A percentile compares a stretch with the other conserved stretches of the same genome.
Conservation (phyloP, 2,888 invertebrate genomes). For the Trichogramma evanescens region DNA sequence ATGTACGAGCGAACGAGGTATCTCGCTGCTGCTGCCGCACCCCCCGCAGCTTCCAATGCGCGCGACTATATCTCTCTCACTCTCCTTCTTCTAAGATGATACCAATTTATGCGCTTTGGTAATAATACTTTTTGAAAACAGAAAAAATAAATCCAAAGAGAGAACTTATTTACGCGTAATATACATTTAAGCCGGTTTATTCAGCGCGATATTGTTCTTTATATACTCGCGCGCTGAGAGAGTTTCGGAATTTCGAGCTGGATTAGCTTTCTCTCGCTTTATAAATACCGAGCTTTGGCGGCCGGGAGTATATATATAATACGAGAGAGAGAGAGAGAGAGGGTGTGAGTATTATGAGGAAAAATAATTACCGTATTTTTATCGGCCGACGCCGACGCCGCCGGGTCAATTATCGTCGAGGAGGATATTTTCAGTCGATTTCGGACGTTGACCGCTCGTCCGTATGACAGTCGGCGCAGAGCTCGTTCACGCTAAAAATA, state of each 20-base stretch:
- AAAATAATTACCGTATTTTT: conserved; percentile 8
- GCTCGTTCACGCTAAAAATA: conserved; percentile 36
- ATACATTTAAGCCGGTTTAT: no score
- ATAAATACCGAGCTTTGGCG: no score
- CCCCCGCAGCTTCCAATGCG: neutral
- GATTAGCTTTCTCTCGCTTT: no score
- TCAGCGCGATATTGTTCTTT: no score
- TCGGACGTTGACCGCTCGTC: conserved; percentile 33
- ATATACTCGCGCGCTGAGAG: no score
- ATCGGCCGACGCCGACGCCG: conserved; percentile 4
- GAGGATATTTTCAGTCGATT: conserved; percentile 32
- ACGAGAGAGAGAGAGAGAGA: neutral
- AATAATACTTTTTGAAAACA: no score
- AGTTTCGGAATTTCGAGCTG: no score
- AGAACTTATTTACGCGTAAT: no score
- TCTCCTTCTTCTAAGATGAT: neutral
- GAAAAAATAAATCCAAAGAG: no score
- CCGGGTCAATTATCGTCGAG: conserved; percentile 28
- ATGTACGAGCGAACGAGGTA: neutral
- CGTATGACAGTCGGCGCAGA: conserved; percentile 36
- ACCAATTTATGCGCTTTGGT: conserved; percentile 1
- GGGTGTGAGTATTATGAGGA: neutral
- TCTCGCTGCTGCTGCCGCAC: neutral
- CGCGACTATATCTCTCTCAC: neutral
- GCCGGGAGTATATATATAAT: neutral